Conservation (phyloP, 1,140 invertebrate species). For the Diorhabda sublineata region DNA sequence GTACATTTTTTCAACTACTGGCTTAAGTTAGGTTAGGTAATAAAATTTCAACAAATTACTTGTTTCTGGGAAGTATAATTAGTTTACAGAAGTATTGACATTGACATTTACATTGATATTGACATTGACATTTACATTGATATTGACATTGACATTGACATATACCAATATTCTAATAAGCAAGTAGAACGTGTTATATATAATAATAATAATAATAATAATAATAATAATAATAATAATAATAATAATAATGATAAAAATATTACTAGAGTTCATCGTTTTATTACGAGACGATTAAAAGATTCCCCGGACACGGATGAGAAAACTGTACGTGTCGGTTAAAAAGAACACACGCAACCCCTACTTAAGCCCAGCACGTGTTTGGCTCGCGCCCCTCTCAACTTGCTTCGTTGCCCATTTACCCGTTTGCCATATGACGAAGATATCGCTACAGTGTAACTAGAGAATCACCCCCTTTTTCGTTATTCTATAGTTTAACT, state of each 20-base stretch:
- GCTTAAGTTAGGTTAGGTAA: too few relatives aligned
- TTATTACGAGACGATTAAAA: conserved; percentile 12
- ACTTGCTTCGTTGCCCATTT: background rate
- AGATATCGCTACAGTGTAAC: background rate
- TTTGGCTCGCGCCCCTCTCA: conserved; percentile 10
- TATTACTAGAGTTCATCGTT: conserved; percentile 2
- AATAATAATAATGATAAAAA: background rate
- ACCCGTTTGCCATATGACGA: conserved; percentile 13
- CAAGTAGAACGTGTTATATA: background rate
- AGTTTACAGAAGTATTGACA: too few relatives aligned
- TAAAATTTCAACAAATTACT: too few relatives aligned
- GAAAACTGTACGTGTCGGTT: conserved; percentile 10
- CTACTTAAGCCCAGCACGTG: background rate
- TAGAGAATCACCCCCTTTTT: background rate
- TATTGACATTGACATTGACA: too few relatives aligned
- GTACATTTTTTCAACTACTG: too few relatives aligned
- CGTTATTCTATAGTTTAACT: background rate
- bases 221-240: background rate
- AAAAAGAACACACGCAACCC: conserved; percentile 6
- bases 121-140: too few relatives aligned
- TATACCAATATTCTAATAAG: background rate
- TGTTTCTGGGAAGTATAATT: too few relatives aligned
- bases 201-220: background rate
- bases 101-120: too few relatives aligned
- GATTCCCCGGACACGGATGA: conserved; percentile 5